phyloP scores from a whole-genome alignment of 2,113 vertebrate species.

The Morone saxatilis region DNA sequence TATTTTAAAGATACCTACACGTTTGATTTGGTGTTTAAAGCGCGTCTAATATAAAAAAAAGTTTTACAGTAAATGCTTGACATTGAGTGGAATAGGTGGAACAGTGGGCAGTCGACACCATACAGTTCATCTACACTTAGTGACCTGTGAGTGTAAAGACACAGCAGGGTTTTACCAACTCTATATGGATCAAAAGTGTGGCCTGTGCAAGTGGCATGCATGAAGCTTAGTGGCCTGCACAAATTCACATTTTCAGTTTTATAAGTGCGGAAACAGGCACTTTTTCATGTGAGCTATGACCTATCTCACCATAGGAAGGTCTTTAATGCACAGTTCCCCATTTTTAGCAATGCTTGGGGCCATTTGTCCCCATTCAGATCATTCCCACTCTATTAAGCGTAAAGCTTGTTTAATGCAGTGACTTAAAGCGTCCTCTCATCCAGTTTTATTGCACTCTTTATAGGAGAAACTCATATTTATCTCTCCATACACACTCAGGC shows the following conservation, averaged over 20 bases:
- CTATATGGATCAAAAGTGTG: neutral
- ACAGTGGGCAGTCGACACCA: neutral
- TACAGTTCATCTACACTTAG: neutral
- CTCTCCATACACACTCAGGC: neutral
- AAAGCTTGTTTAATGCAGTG: neutral
- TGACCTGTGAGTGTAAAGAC: constrained; percentile 18
- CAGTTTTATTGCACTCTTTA: neutral
- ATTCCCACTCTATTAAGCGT: neutral
- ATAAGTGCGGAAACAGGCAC: neutral
- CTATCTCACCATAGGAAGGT: neutral
- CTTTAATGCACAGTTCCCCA: neutral
- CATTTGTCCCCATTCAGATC: constrained; percentile 1
- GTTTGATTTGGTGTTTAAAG: neutral
- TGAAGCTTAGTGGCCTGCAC: neutral
- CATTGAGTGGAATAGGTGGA: neutral
- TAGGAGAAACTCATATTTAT: neutral
- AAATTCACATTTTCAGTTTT: neutral
- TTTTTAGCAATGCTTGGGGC: neutral
- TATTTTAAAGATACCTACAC: neutral
- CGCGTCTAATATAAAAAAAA: neutral
- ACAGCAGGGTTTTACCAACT: constrained; percentile 1
- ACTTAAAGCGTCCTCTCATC: neutral
- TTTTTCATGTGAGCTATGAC: neutral
- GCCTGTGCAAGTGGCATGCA: neutral
- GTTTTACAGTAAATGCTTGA: neutral